Percentiles rank a stretch among this genome's conserved stretches.
phyloP scores from a whole-genome alignment of 2,113 vertebrate species.

The Phodopus roborovskii region DNA sequence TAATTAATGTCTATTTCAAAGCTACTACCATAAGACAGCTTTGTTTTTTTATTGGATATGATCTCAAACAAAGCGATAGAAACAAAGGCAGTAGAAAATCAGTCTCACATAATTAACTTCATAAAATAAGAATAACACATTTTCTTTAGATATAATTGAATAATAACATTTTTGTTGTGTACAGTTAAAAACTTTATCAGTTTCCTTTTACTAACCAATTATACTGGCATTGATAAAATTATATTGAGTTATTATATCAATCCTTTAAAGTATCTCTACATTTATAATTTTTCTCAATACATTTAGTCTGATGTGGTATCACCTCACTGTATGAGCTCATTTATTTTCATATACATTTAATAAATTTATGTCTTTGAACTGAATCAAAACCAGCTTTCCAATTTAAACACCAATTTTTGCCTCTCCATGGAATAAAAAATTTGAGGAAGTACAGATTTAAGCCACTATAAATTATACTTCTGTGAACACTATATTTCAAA shows the following conservation, averaged over 20 bases:
- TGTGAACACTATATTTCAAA: neutral
- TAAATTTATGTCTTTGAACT: neutral
- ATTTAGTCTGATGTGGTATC: neutral
- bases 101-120: neutral
- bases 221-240: neutral
- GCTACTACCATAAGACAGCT: neutral
- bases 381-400: neutral
- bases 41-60: conserved; percentile 23
- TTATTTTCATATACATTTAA: neutral
- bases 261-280: neutral
- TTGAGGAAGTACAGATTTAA: neutral
- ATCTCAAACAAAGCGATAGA: neutral
- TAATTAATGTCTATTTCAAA: conserved; percentile 1
- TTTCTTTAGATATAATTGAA: conserved; percentile 43
- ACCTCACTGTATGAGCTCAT: neutral
- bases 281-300: neutral
- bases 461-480: neutral
- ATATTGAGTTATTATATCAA: conserved; percentile 16
- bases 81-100: neutral
- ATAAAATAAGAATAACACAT: neutral
- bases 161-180: conserved; percentile 7
- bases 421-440: neutral
- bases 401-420: neutral
- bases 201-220: neutral
- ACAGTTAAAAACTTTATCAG: neutral